These are phyloP conservation scores for Drosophila dunni DNA, from an alignment of 1,140 invertebrate species.

Conservation along the genomic window DNA sequence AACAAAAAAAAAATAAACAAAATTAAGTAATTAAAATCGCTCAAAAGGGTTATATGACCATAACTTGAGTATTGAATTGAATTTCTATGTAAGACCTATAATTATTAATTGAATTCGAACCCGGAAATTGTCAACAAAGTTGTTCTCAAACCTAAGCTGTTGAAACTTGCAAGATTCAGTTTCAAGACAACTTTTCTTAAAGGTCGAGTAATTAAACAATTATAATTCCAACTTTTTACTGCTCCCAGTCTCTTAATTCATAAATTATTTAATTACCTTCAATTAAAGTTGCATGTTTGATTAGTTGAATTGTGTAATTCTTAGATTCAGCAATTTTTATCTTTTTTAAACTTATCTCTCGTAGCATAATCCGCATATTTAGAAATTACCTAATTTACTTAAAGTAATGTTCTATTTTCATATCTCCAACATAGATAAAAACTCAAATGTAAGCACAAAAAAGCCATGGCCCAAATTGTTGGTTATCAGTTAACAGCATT, in stretches of 20 bases:
- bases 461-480: slow-evolving; percentile 69
- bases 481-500: slow-evolving; percentile 55
- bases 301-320: slow-evolving; percentile 12
- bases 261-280: slow-evolving; percentile 38
- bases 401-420: slow-evolving; percentile 47
- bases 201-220: slow-evolving; percentile 1
- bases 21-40: slow-evolving; percentile 47
- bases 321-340: not conserved
- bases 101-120: slow-evolving; percentile 18
- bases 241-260: slow-evolving; percentile 41
- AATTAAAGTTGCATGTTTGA: slow-evolving; percentile 29
- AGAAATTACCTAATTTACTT: slow-evolving; percentile 31
- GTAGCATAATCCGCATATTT: slow-evolving; percentile 35
- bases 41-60: slow-evolving; percentile 29
- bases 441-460: slow-evolving; percentile 15
- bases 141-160: not conserved
- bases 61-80: slow-evolving; percentile 20
- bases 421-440: slow-evolving; percentile 70
- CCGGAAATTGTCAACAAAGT: slow-evolving; percentile 15
- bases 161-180: not conserved
- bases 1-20: not conserved
- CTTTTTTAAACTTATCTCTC: slow-evolving; percentile 14
- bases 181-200: not conserved
- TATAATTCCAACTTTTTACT: not conserved
- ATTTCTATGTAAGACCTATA: not conserved